Evolutionary conservation across 1,140 invertebrate species (phyloP).

Genomic region (Magallana gigas): DNA sequence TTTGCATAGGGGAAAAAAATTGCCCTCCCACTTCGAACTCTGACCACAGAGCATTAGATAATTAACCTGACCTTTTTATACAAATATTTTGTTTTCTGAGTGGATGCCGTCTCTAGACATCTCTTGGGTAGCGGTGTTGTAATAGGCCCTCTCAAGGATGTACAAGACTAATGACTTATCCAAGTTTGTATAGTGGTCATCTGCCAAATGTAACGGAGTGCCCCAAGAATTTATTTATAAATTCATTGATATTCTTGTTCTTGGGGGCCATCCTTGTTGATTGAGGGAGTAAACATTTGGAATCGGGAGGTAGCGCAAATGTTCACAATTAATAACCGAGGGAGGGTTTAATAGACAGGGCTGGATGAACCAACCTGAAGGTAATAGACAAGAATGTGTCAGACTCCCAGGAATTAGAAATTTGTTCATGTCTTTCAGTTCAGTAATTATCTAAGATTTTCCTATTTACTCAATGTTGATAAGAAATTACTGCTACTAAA

Average conservation of each 20-base stretch:
- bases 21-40: background rate
- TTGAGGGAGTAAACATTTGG: background rate
- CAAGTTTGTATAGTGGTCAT: slow-evolving; percentile 31
- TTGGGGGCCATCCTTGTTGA: slow-evolving; percentile 15
- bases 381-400: background rate
- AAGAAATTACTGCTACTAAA: background rate
- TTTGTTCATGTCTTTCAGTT: background rate
- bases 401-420: background rate
- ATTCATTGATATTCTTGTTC: background rate
- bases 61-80: background rate
- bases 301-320: background rate
- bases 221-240: slow-evolving; percentile 13
- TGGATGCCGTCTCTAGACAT: background rate
- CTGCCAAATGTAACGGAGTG: background rate
- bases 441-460: background rate
- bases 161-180: background rate
- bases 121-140: background rate
- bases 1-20: background rate
- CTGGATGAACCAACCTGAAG: background rate
- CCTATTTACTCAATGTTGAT: background rate
- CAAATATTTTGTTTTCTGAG: background rate
- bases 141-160: background rate
- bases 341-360: background rate
- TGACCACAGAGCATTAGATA: background rate
- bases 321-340: background rate